phyloP scores from a whole-genome alignment of 2,888 invertebrate species.

The Drosophila setosimentum region DNA sequence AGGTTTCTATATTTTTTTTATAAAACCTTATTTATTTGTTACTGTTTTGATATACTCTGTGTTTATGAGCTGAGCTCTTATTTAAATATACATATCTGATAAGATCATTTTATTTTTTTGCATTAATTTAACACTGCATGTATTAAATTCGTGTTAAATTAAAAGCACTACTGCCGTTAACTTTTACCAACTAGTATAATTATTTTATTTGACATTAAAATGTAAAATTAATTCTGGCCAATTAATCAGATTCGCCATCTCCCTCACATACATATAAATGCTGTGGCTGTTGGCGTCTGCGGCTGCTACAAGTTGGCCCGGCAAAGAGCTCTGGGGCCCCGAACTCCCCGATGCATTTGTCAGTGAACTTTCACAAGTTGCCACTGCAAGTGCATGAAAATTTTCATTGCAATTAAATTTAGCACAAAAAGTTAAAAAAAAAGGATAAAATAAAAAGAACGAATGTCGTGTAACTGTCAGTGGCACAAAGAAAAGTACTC shows the following conservation, averaged over 20 bases:
- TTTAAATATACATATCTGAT: background rate
- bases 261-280: background rate
- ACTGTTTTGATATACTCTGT: background rate
- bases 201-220: constrained; percentile 62
- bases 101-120: background rate
- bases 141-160: constrained; percentile 41
- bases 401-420: constrained; percentile 79
- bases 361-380: constrained; percentile 63
- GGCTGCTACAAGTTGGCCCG: constrained; percentile 7
- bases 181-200: constrained; percentile 52
- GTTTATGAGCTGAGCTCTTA: background rate
- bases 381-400: constrained; percentile 65
- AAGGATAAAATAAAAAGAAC: constrained; percentile 5
- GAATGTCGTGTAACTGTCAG: constrained; percentile 75
- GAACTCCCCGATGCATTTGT: constrained; percentile 43
- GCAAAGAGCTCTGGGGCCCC: background rate
- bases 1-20: background rate
- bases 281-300: background rate
- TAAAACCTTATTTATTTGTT: too few species aligned
- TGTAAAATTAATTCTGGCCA: constrained; percentile 72
- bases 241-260: constrained; percentile 67
- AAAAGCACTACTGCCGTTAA: constrained; percentile 34
- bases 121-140: constrained; percentile 6
- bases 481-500: constrained; percentile 64
- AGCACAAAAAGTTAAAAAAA: constrained; percentile 63